Evolutionary conservation across 35 echinoderm and acorn worm genomes (phyloP).

Genomic region (Lytechinus pictus): DNA sequence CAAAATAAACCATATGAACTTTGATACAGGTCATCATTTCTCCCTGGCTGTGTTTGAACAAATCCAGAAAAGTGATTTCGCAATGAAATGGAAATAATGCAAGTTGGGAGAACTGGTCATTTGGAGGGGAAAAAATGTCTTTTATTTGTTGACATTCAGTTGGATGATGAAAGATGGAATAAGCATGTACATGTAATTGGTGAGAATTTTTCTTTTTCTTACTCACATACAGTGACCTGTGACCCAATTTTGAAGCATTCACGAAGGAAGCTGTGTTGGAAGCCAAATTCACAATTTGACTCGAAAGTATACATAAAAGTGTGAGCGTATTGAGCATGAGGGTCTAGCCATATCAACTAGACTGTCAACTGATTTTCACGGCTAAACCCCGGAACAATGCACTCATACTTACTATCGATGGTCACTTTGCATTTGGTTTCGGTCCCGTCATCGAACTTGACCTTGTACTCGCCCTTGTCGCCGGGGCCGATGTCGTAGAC

Average conservation of each 20-base stretch:
- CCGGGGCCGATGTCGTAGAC: slow-evolving; percentile 66
- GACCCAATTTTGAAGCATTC: no score
- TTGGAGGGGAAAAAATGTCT: background rate
- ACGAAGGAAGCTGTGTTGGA: background rate
- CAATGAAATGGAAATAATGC: no score
- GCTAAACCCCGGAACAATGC: background rate
- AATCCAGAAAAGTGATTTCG: no score
- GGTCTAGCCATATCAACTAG: background rate
- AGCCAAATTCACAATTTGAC: slow-evolving; percentile 18
- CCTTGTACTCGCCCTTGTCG: slow-evolving; percentile 84
- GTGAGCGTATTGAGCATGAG: background rate
- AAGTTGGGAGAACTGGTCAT: background rate
- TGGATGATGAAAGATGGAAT: background rate
- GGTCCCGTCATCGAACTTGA: slow-evolving; percentile 78
- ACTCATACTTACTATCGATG: slow-evolving; percentile 84
- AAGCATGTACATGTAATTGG: no score
- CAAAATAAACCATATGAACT: background rate
- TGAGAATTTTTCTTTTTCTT: no score
- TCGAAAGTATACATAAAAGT: background rate
- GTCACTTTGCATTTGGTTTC: slow-evolving; percentile 74
- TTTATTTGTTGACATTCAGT: background rate
- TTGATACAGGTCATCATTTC: background rate
- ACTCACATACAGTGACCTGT: no score
- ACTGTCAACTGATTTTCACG: background rate
- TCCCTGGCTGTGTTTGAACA: background rate